Base-by-base conservation (phyloP, 1,140 invertebrate species). In the Agrilus planipennis region DNA sequence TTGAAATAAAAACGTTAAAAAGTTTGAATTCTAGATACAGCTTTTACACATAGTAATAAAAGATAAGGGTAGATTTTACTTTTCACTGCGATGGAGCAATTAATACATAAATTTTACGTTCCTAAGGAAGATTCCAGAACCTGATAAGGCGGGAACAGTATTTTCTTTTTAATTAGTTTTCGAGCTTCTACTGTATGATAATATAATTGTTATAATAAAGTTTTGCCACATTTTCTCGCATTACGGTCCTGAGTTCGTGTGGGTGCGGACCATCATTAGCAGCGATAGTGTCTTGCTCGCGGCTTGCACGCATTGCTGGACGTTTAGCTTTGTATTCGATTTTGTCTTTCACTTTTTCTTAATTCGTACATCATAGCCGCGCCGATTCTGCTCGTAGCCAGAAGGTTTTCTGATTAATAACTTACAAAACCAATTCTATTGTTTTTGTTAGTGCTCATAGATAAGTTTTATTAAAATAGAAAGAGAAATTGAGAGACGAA, bases 201-300 rank as follows among this genome's bases (percentile, higher is more conserved):
- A 7, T 25, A 7, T 25, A 7, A 25, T 6, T 25, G 6, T 25
- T 6, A n/a, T 25, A 7, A 25, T 6, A 25, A 7, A 25, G 23
- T 25, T 25, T n/a, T 31, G 29, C 29, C 7, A 7, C n/a, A 25
- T 25, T 7, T 25, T 25, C 7, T 6, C 30, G 14, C 5, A 25
- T 9, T 4, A 25, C 16, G n/a, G 6, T 15, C 18, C 4, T 25
- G 21, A 35, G 16, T 27, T 38, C 18, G 15, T 31, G 22, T 10
- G 30, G 35, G 42, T 38, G 31, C n/a, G 30, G 31, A 41, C 16
- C 36, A 39, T 44, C 37, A 44, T 44, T 44, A 44, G 37, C 7
- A 20, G 21, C 34, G 42, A 44, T 44, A 38, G 42, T 35, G 34
- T 18, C 35, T 25, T 22, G 42, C 42, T 38, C 12, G 12, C 12